Percentiles rank a stretch among this genome's conserved stretches.
Conservation (phyloP, 1,140 invertebrate species). For the Periplaneta americana region DNA sequence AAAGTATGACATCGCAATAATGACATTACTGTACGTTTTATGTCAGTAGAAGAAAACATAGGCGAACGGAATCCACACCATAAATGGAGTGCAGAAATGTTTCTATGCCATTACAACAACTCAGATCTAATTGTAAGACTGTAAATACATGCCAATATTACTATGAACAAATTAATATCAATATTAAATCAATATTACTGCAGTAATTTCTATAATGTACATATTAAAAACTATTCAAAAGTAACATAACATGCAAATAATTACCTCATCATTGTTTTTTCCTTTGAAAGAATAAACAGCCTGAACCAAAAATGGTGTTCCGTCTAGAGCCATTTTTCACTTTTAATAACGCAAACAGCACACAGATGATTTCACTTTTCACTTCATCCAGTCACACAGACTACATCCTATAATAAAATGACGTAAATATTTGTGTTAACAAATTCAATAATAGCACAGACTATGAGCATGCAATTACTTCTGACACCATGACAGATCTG, state of each 20-base stretch:
- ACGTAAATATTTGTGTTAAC: neutral
- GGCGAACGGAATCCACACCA: too few relatives aligned
- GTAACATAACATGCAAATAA: conserved; percentile 21
- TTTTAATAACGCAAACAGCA: neutral
- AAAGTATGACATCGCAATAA: too few relatives aligned
- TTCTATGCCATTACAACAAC: too few relatives aligned
- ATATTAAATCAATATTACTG: too few relatives aligned
- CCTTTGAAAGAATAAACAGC: conserved; percentile 91
- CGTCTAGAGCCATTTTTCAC: neutral
- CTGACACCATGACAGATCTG: neutral
- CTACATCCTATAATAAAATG: neutral
- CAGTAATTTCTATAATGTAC: neutral
- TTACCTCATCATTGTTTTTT: conserved; percentile 93
- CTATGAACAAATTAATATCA: too few relatives aligned
- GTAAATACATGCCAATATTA: too few relatives aligned
- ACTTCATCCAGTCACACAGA: neutral
- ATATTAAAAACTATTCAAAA: neutral
- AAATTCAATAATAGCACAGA: neutral
- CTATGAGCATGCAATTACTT: neutral
- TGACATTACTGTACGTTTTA: too few relatives aligned
- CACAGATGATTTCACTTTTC: neutral
- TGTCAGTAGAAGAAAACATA: too few relatives aligned
- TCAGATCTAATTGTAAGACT: too few relatives aligned
- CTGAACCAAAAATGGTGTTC: conserved; percentile 55
- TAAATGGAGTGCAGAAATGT: too few relatives aligned